A percentile compares a stretch with the other conserved stretches of the same genome.
Evolutionary conservation across 35 echinoderm and acorn worm species (phyloP).

Genomic region (Lytechinus variegatus): DNA sequence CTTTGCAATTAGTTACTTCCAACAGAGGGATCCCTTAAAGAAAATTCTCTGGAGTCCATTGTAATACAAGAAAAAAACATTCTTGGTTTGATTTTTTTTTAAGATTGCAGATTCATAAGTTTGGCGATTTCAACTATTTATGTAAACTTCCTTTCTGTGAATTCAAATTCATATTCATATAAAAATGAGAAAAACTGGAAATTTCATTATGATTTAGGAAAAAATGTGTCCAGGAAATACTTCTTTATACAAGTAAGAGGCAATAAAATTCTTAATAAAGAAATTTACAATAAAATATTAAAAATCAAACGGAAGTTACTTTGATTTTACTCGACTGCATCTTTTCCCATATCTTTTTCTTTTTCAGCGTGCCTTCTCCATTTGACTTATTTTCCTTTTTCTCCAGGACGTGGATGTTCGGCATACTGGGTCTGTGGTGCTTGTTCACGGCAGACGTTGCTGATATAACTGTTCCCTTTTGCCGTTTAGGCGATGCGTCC

Average conservation of each 20-base stretch:
- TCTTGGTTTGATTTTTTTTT: too few relatives aligned
- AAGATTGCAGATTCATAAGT: too few relatives aligned
- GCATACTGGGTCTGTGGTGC: slow-evolving; percentile 27
- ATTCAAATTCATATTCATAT: background rate
- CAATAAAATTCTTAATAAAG: too few relatives aligned
- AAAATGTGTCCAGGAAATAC: background rate
- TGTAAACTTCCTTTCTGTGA: background rate
- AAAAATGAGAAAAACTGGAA: background rate
- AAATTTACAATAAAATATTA: background rate
- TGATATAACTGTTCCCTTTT: background rate
- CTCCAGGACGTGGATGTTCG: background rate
- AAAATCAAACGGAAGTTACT: slow-evolving; percentile 35
- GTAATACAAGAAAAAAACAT: too few relatives aligned
- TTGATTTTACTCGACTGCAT: background rate
- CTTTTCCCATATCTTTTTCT: slow-evolving; percentile 27
- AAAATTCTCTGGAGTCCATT: too few relatives aligned
- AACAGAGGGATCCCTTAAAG: background rate
- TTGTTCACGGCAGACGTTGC: background rate
- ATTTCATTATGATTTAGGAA: background rate
- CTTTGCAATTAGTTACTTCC: background rate
- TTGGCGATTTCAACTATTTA: background rate
- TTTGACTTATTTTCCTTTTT: background rate
- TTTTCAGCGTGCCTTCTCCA: slow-evolving; percentile 27
- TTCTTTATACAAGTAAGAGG: background rate
- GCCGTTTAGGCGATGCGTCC: background rate